phyloP scores from a whole-genome alignment of 2,113 vertebrate species.

The Pygoscelis antarcticus region DNA sequence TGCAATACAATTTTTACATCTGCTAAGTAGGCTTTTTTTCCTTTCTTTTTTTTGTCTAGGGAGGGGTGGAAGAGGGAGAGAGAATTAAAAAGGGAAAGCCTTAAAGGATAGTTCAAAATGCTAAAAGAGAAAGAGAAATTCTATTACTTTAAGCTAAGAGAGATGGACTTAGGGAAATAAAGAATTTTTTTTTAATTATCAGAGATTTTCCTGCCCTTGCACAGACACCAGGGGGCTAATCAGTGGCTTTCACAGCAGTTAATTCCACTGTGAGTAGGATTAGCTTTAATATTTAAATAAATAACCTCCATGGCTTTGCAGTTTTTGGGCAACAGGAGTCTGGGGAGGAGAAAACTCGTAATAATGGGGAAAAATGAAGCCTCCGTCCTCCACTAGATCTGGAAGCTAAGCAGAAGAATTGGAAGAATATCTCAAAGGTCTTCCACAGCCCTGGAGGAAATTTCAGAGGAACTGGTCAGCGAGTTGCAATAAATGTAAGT shows the following conservation, averaged over 20 bases:
- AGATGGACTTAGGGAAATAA: neutral
- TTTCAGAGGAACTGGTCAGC: neutral
- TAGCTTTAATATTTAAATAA: constrained; percentile 52
- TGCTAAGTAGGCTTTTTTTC: neutral
- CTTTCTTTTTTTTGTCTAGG: neutral
- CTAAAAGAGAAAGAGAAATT: neutral
- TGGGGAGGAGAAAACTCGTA: neutral
- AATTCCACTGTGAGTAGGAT: constrained; percentile 53
- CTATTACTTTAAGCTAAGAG: neutral
- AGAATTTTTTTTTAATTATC: constrained; percentile 17
- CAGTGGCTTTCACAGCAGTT: constrained; percentile 37
- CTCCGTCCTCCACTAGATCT: neutral
- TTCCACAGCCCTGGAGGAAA: neutral
- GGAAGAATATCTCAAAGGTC: neutral
- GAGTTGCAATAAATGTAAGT: neutral
- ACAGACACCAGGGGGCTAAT: constrained; percentile 50
- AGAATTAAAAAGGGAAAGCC: neutral
- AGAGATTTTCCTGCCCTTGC: constrained; percentile 17
- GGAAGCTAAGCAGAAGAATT: neutral
- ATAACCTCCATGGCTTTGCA: neutral
- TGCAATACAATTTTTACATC: neutral
- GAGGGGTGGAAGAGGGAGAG: neutral
- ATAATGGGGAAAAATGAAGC: neutral
- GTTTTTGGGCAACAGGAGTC: neutral
- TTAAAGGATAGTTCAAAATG: neutral